These are phyloP conservation scores for Bufo gargarizans DNA, from an alignment of 2,113 vertebrate species.

Conservation along the genomic window DNA sequence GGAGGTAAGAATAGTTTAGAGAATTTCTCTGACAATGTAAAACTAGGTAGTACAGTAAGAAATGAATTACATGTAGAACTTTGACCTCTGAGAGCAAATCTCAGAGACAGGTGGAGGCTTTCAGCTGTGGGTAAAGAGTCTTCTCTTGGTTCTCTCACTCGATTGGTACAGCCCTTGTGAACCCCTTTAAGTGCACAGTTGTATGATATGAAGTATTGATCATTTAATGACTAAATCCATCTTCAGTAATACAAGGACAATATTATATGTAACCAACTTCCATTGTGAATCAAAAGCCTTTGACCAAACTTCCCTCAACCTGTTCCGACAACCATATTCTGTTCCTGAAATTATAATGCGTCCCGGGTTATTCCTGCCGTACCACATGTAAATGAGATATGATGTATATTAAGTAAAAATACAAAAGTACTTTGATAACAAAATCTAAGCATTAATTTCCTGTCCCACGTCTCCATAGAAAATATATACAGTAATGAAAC, in stretches of 20 bases:
- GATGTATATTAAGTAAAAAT: slow-evolving; percentile 41
- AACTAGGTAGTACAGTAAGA: too few relatives aligned
- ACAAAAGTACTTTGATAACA: slow-evolving; percentile 30
- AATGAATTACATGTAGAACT: too few relatives aligned
- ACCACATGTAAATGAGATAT: slow-evolving; percentile 46
- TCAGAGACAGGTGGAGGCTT: too few relatives aligned
- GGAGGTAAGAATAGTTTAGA: too few relatives aligned
- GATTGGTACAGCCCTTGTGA: background rate
- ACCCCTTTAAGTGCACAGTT: background rate
- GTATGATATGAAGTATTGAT: background rate
- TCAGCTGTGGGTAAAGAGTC: background rate
- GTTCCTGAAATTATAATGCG: background rate
- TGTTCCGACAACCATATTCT: background rate
- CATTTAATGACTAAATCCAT: background rate
- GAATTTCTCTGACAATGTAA: too few relatives aligned
- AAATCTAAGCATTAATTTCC: slow-evolving; percentile 33
- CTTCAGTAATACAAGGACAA: too few relatives aligned
- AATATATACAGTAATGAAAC: slow-evolving; percentile 54
- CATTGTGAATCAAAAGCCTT: background rate
- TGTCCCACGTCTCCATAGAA: slow-evolving; percentile 10
- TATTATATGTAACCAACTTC: background rate
- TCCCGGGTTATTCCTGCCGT: background rate
- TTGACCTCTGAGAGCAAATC: too few relatives aligned
- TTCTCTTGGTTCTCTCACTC: background rate
- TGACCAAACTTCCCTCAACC: background rate